These are phyloP conservation scores for Sinohyriopsis cumingii DNA, from an alignment of 2,888 invertebrate genomes.

Conservation along the genomic window DNA sequence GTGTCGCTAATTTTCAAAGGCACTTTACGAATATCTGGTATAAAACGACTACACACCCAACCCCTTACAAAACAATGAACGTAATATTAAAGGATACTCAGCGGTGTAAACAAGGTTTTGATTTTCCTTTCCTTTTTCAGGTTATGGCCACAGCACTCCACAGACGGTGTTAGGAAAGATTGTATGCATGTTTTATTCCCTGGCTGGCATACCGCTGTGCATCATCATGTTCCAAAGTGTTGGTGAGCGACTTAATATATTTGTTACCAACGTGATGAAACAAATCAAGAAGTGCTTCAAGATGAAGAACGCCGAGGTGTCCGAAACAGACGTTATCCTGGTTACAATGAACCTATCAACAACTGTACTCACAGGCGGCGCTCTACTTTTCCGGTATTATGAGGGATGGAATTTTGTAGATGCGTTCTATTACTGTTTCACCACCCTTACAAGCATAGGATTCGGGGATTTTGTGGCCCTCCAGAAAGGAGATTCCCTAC, in stretches of 20 bases:
- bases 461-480: slow-evolving; percentile 99
- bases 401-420: slow-evolving; percentile 93
- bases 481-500: slow-evolving; percentile 94
- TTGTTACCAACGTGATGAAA: slow-evolving; percentile 94
- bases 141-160: slow-evolving; percentile 99
- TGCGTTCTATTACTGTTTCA: slow-evolving; percentile 98
- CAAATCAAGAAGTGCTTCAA: slow-evolving; percentile 89
- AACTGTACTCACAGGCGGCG: slow-evolving; percentile 94
- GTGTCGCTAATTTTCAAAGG: too few relatives aligned
- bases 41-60: too few relatives aligned
- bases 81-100: too few relatives aligned
- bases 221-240: slow-evolving; percentile 99
- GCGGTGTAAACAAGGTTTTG: too few relatives aligned
- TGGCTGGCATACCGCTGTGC: slow-evolving; percentile 96
- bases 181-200: slow-evolving; percentile 89
- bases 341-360: slow-evolving; percentile 83
- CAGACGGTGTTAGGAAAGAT: slow-evolving; percentile 96
- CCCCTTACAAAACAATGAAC: too few relatives aligned
- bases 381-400: slow-evolving; percentile 93
- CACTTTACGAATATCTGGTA: too few relatives aligned
- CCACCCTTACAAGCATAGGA: slow-evolving; percentile 97
- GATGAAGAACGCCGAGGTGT: slow-evolving; percentile 80
- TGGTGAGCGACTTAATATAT: slow-evolving; percentile 97
- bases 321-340: slow-evolving; percentile 97
- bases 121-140: slow-evolving; percentile 72